Conservation (phyloP, 2,888 invertebrate genomes). For the Lampropteryx suffumata region DNA sequence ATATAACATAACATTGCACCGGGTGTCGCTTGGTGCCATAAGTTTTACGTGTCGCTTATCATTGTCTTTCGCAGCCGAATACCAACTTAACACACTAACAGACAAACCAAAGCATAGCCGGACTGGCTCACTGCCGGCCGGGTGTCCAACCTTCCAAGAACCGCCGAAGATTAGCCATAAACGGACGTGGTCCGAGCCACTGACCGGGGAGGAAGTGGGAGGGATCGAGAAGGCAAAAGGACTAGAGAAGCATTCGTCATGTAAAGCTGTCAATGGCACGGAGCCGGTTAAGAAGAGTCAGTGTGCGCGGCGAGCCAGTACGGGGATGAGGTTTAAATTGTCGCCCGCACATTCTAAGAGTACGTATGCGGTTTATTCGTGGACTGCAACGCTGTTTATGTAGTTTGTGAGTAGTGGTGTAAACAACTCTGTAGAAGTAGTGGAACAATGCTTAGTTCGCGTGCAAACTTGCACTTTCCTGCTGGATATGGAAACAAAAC, state of each 20-base stretch:
- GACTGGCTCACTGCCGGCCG: conserved; percentile 69
- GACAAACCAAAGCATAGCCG: conserved; percentile 69
- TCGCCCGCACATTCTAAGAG: conserved; percentile 77
- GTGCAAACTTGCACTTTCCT: too few relatives aligned
- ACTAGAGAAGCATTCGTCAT: conserved; percentile 53
- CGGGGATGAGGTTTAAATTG: conserved; percentile 71
- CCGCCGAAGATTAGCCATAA: conserved; percentile 81
- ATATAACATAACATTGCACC: conserved; percentile 54
- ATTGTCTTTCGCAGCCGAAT: conserved; percentile 64
- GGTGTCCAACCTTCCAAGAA: conserved; percentile 63
- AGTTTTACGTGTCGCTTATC: conserved; percentile 71
- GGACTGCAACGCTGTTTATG: conserved; percentile 20
- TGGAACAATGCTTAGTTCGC: too few relatives aligned
- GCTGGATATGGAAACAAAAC: too few relatives aligned
- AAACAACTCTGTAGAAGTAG: conserved; percentile 5
- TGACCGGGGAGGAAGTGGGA: conserved; percentile 80
- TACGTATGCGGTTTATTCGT: conserved; percentile 57
- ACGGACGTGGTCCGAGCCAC: conserved; percentile 87
- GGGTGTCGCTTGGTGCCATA: conserved; percentile 69
- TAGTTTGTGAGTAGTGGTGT: conserved; percentile 2
- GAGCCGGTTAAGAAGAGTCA: conserved; percentile 58
- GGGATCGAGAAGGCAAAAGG: conserved; percentile 54
- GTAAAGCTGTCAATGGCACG: conserved; percentile 64
- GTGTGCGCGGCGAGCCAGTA: conserved; percentile 71
- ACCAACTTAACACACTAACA: conserved; percentile 76